Evolutionary conservation across 2,113 vertebrate genomes (phyloP), one percentile per base, ranked within the genome.

Genomic region (Thunnus maccoyii): DNA sequence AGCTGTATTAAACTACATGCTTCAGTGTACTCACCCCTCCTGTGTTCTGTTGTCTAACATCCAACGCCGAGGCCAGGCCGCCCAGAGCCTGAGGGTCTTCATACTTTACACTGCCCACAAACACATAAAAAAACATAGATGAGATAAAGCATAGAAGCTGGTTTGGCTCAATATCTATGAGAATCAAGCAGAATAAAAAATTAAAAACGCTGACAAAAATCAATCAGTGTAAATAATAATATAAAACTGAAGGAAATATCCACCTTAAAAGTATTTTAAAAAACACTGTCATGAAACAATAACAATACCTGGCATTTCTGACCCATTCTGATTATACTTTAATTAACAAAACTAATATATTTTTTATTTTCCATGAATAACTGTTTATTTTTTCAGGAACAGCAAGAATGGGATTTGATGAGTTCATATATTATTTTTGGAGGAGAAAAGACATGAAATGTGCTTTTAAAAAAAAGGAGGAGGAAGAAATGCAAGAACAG

Each of bases 41-140:
- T 0, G 97, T 83, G 88, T 95, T 97, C 84, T 98, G 97, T 91
- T 98, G 97, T 83, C 96, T 96, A 84, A 95, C 94, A 73, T 97
- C 98, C 76, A 97, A 89, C 76, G 97, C 96, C 16, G 97, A 97
- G 0, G 96, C 94, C 30, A 98, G 90, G 78, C 97, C 94, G 70
- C 96, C 96, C 15, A 96, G 90, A 56, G 96, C 96, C 88, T 97
- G 97, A 0, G 98, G 96, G 30, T 99, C 98, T 88, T 99, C 97
- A 0, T 96, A 97, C 7, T 95, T 98, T 75, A 98, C 96, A 5
- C 98, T 99, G 91, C n/a, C 68, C 7, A 16, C 82, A 83, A 72
- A 63, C 57, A 64, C 41, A 82, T 12, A 52, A 22, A 61, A 30
- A 3, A 48, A 83, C 60, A 80, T 0, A 54, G 16, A 62, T 12